These are phyloP conservation scores for Drosophila ustulata DNA, from an alignment of 2,888 invertebrate species.

Conservation along the genomic window DNA sequence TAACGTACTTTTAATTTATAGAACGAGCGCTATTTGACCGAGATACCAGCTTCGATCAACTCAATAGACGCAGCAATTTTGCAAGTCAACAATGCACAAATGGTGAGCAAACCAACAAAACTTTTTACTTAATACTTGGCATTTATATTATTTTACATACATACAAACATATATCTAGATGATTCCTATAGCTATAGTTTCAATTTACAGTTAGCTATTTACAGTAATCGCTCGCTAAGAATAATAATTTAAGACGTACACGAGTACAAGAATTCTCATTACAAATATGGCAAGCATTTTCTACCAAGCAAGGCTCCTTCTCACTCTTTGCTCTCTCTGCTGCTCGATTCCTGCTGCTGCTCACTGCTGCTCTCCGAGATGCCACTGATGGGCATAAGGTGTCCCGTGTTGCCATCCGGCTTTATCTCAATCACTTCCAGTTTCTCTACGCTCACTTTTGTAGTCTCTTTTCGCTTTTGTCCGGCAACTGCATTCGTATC, in stretches of 20 bases:
- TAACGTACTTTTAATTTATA: conserved; percentile 23
- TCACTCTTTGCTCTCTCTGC: conserved; percentile 26
- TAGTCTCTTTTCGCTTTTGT: conserved; percentile 53
- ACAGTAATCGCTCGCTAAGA: conserved; percentile 72
- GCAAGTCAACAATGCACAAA: conserved; percentile 39
- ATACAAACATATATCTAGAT: conserved; percentile 34
- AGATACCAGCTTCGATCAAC: conserved; percentile 43
- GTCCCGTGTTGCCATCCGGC: conserved; percentile 83
- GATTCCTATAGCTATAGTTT: conserved; percentile 47
- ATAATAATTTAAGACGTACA: conserved; percentile 66
- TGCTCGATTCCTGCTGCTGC: conserved; percentile 8
- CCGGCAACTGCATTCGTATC: conserved; percentile 52
- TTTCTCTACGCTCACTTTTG: conserved; percentile 83
- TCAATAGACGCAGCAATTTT: conserved; percentile 41
- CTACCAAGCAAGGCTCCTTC: conserved; percentile 19
- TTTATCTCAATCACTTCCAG: conserved; percentile 85
- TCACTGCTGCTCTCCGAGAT: conserved; percentile 22
- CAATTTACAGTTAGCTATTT: conserved; percentile 69
- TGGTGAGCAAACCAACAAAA: conserved; percentile 46
- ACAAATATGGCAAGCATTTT: conserved; percentile 74
- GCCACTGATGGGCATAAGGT: conserved; percentile 78
- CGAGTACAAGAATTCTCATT: conserved; percentile 60
- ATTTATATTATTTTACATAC: conserved; percentile 52
- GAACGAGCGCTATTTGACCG: conserved; percentile 37
- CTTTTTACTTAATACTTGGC: conserved; percentile 62